These are phyloP conservation scores for Stenchaetothrips biformis DNA, from an alignment of 2,888 invertebrate genomes.

Conservation along the genomic window DNA sequence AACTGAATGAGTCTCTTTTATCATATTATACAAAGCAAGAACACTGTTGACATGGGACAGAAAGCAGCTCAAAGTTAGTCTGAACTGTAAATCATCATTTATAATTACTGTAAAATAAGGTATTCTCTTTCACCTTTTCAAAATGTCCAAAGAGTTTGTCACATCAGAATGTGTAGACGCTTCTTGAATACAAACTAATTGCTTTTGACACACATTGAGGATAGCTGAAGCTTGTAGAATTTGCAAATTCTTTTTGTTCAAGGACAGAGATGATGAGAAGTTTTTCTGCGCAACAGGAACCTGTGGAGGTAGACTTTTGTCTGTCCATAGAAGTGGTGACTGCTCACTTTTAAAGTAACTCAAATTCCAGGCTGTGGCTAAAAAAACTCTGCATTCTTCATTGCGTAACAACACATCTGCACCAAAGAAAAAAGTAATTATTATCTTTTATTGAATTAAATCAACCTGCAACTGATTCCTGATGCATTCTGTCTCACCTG, in stretches of 20 bases:
- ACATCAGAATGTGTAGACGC: constrained; percentile 59
- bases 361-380: constrained; percentile 47
- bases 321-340: neutral
- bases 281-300: constrained; percentile 31
- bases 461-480: constrained; percentile 26
- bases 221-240: constrained; percentile 53
- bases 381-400: constrained; percentile 43
- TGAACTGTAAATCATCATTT: neutral
- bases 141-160: constrained; percentile 51
- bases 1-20: neutral
- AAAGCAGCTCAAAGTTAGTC: neutral
- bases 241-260: constrained; percentile 47
- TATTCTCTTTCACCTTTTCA: constrained; percentile 50
- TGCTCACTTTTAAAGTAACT: neutral
- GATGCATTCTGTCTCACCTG: constrained; percentile 39
- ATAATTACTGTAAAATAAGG: neutral
- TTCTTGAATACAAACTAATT: constrained; percentile 57
- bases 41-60: neutral
- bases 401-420: constrained; percentile 42
- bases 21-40: neutral
- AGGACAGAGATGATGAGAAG: constrained; percentile 37
- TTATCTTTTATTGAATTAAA: constrained; percentile 32
- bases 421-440: constrained; percentile 30
- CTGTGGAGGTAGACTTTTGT: neutral
- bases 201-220: constrained; percentile 50